A percentile compares a stretch with the other conserved stretches of the same genome.
Evolutionary conservation across 2,113 vertebrate genomes (phyloP).

Genomic region (Acinonyx jubatus): DNA sequence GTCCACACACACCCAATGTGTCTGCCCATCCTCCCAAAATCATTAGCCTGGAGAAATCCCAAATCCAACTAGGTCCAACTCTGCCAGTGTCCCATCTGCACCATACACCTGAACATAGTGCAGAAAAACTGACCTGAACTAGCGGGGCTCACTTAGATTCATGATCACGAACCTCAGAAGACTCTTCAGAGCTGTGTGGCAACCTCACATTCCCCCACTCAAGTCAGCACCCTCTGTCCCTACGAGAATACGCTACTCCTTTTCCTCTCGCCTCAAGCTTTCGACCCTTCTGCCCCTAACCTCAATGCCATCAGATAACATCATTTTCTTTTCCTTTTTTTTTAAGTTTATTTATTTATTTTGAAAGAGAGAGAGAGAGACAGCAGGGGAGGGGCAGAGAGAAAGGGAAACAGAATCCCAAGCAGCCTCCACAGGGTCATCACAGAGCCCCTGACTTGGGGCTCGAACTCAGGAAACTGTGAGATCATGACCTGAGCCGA

Average conservation of each 20-base stretch:
- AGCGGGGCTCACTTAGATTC: no score
- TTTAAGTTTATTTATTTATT: neutral
- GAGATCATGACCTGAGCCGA: no score
- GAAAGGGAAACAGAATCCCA: no score
- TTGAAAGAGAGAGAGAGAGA: no score
- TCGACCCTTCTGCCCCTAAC: neutral
- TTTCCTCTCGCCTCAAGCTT: neutral
- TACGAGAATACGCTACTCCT: neutral
- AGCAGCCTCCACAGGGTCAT: no score
- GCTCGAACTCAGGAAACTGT: no score
- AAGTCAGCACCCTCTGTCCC: no score
- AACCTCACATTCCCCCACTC: neutral
- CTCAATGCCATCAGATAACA: neutral
- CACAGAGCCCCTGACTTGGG: no score
- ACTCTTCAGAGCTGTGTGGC: neutral
- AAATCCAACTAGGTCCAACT: no score
- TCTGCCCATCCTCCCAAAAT: fast-evolving
- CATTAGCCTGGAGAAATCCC: neutral
- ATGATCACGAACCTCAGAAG: neutral
- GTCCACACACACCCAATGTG: neutral
- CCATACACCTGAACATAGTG: no score
- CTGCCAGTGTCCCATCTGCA: neutral
- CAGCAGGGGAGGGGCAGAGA: no score
- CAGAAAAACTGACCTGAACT: neutral
- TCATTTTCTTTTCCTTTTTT: neutral